Evolutionary conservation across 2,888 invertebrate species (phyloP), one percentile per base, ranked within the genome.

Genomic region (Urechis unicinctus): DNA sequence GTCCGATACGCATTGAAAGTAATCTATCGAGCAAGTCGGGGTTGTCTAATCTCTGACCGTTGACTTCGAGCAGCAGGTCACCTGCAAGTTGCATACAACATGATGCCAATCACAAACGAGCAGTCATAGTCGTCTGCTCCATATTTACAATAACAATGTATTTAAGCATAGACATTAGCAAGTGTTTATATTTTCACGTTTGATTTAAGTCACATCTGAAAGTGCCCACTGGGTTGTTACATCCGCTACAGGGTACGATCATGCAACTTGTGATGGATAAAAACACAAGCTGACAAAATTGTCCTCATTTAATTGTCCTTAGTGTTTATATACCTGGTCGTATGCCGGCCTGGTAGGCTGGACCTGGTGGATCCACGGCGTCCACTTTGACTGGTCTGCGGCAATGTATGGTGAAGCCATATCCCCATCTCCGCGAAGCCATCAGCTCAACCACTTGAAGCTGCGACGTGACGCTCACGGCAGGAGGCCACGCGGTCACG

Each of bases 21-120:
- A 67, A 56, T 1, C 62, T 61, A 25, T 64, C 63, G 17, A 72
- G 58, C 24, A 65, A 61, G 3, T 67, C 61, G 13, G 66, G 42
- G 46, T 61, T 60, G 6, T 61, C 56, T 6, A 71, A 57, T 6
- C 60, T 56, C 26, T 59, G 63, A 3, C 70, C 69, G 59, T 73
- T 73, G 2, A 69, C 67, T 56, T 73, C 70, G 46, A 74, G 50
- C 29, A 77, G 66, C 6, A 75, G 62, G 58, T 75, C 75, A 49
- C 72, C 73, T 68, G 50, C 2, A 59, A 57, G 25, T n/a, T n/a
- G n/a, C n/a, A n/a, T n/a, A n/a, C n/a, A n/a, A n/a, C n/a, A n/a
- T n/a, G n/a, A n/a, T n/a, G n/a, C n/a, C n/a, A n/a, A n/a, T n/a
- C n/a, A n/a, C n/a, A n/a, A n/a, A n/a, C n/a, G n/a, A n/a, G n/a